phyloP scores from a whole-genome alignment of 2,113 vertebrate species.

The Anolis sagrei region DNA sequence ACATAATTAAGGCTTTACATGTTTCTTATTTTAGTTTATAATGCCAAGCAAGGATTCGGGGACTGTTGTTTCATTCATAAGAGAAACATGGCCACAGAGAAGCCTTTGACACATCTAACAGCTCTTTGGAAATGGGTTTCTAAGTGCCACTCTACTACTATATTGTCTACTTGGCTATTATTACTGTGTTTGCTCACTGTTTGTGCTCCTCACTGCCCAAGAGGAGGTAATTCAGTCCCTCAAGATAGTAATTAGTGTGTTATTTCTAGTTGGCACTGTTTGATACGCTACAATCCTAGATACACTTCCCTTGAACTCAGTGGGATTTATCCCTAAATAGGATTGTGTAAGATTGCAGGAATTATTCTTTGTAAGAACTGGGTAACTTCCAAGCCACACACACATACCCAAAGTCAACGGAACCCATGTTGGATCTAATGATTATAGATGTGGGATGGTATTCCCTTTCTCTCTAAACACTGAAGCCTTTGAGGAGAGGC shows the following conservation, averaged over 20 bases:
- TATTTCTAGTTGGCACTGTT: background rate
- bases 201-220: background rate
- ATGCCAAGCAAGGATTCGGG: background rate
- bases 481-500: too few species aligned
- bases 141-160: background rate
- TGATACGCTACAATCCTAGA: background rate
- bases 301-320: background rate
- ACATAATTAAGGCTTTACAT: background rate
- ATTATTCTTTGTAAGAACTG: too few species aligned
- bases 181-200: background rate
- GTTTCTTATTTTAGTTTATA: background rate
- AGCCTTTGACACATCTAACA: background rate
- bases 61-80: background rate
- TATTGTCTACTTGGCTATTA: background rate
- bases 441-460: too few species aligned
- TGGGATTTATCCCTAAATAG: background rate
- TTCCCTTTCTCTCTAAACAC: too few species aligned
- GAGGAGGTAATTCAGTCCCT: background rate
- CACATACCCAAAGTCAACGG: too few species aligned
- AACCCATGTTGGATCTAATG: too few species aligned
- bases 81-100: background rate
- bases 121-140: background rate
- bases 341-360: too few species aligned
- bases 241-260: background rate
- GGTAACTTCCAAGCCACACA: too few species aligned